phyloP scores from a whole-genome alignment of 2,888 invertebrate genomes.

The Perizoma affinitatum region DNA sequence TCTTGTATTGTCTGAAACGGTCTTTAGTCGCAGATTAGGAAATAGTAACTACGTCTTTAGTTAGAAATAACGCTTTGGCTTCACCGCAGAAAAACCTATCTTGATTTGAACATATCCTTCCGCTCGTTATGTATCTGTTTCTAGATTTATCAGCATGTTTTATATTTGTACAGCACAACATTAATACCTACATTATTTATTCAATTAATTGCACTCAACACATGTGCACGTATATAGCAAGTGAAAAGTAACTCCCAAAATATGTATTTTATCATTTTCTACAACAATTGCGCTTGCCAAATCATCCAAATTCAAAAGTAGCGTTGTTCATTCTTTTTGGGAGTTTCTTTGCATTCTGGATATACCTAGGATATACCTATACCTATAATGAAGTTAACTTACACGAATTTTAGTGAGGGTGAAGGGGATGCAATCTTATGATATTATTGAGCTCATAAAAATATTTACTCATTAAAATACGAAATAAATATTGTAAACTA shows the following conservation, averaged over 20 bases:
- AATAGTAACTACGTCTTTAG: too few species aligned
- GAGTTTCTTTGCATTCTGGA: not conserved
- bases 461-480: slow-evolving; percentile 40
- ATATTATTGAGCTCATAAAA: slow-evolving; percentile 48
- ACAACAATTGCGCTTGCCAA: not conserved
- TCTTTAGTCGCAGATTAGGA: too few species aligned
- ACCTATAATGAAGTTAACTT: not conserved
- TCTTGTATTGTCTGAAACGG: too few species aligned
- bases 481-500: slow-evolving; percentile 54
- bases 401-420: slow-evolving; percentile 39
- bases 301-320: too few species aligned
- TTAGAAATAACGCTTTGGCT: too few species aligned
- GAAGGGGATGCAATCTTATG: slow-evolving; percentile 60
- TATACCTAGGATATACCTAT: not conserved
- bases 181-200: not conserved
- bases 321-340: too few species aligned
- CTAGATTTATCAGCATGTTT: not conserved
- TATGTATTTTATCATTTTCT: not conserved
- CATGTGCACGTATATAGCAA: not conserved
- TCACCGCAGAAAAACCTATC: too few species aligned
- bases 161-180: not conserved
- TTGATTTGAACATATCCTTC: too few species aligned
- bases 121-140: too few species aligned
- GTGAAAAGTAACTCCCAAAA: not conserved
- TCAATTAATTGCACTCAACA: not conserved